phyloP scores from a whole-genome alignment of 1,140 invertebrate genomes.

The Drosophila parabipectinata region DNA sequence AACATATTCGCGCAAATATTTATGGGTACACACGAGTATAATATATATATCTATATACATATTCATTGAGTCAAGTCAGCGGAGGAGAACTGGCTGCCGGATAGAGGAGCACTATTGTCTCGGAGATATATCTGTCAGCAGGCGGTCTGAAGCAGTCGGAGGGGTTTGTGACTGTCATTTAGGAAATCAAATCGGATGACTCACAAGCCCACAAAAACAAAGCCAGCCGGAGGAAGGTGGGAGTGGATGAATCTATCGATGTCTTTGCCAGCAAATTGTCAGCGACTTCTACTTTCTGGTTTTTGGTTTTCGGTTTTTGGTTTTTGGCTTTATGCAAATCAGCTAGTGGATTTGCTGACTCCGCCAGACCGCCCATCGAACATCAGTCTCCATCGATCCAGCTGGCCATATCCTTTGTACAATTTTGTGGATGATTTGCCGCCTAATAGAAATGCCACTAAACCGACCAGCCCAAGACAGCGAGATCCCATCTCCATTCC shows the following conservation, averaged over 20 bases:
- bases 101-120: conserved; percentile 49
- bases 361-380: conserved; percentile 11
- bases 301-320: conserved; percentile 16
- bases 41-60: conserved; percentile 40
- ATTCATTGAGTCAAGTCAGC: conserved; percentile 56
- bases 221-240: not conserved
- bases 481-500: conserved; percentile 23
- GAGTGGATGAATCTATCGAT: conserved; percentile 36
- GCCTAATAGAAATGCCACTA: conserved; percentile 62
- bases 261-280: conserved; percentile 46
- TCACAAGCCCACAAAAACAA: conserved; percentile 52
- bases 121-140: conserved; percentile 21
- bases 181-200: conserved; percentile 73
- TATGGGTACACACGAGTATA: conserved; percentile 14
- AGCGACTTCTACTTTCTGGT: conserved; percentile 28
- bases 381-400: conserved; percentile 27
- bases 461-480: conserved; percentile 32
- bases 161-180: conserved; percentile 62
- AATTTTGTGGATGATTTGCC: conserved; percentile 67
- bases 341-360: conserved; percentile 45
- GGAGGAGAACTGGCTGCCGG: conserved; percentile 50
- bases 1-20: conserved; percentile 32
- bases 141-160: conserved; percentile 27
- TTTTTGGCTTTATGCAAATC: conserved; percentile 56
- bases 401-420: conserved; percentile 48